A percentile compares a stretch with the other conserved stretches of the same genome.
Evolutionary conservation across 2,888 invertebrate genomes (phyloP).

Genomic region (Drosophila austrosaltans): DNA sequence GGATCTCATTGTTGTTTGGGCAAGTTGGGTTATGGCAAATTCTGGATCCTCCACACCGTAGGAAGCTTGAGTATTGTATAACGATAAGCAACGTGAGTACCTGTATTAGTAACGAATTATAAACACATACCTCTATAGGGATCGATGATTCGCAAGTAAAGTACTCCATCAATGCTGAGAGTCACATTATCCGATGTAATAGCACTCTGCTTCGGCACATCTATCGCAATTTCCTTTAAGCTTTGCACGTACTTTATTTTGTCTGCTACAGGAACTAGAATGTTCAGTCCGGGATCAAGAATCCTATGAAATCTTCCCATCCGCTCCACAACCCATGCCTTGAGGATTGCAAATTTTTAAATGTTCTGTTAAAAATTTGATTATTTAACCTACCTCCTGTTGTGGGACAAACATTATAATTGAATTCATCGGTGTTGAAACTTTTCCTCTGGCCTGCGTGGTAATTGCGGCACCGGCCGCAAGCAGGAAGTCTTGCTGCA

Average conservation of each 20-base stretch:
- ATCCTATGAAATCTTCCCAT: conserved; percentile 99
- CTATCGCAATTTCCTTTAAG: conserved; percentile 99
- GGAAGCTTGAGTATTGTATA: conserved; percentile 86
- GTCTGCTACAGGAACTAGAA: conserved; percentile 95
- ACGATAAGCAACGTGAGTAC: not conserved
- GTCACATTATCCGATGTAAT: conserved; percentile 99
- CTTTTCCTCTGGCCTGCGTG: conserved; percentile 65
- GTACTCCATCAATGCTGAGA: conserved; percentile 97
- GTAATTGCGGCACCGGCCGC: conserved; percentile 66
- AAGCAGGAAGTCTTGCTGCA: conserved; percentile 64
- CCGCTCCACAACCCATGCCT: conserved; percentile 98
- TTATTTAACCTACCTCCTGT: conserved; percentile 90
- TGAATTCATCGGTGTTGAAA: conserved; percentile 93
- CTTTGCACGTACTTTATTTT: conserved; percentile 98
- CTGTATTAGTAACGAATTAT: not conserved
- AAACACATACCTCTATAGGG: conserved; percentile 90
- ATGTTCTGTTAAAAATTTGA: conserved; percentile 81
- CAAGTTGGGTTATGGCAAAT: conserved; percentile 99
- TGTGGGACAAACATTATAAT: conserved; percentile 99
- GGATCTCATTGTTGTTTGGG: conserved; percentile 99
- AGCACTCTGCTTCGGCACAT: conserved; percentile 99
- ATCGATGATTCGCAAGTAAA: conserved; percentile 96
- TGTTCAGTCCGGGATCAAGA: conserved; percentile 96
- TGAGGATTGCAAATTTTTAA: conserved; percentile 4
- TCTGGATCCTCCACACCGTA: conserved; percentile 99